These are phyloP conservation scores for Agrochola macilenta DNA, from an alignment of 2,888 invertebrate species.

Conservation along the genomic window DNA sequence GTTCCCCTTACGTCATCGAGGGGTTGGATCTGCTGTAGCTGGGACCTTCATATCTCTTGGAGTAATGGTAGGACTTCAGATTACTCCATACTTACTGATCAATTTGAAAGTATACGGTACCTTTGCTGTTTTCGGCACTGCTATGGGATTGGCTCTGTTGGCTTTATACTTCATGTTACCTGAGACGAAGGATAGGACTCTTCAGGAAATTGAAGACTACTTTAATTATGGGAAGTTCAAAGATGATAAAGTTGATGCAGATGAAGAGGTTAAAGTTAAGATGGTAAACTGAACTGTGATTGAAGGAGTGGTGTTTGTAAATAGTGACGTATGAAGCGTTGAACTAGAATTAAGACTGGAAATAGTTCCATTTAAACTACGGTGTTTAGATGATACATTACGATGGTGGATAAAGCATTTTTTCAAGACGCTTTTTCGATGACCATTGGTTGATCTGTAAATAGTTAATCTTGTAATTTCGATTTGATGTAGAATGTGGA, in stretches of 20 bases:
- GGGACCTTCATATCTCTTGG: slow-evolving; percentile 72
- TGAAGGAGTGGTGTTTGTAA: neutral
- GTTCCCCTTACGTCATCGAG: slow-evolving; percentile 79
- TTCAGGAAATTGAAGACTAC: slow-evolving; percentile 75
- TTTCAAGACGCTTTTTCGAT: neutral
- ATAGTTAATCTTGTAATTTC: neutral
- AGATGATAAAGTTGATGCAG: slow-evolving; percentile 17
- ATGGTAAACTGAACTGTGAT: slow-evolving; percentile 42
- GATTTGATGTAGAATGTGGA: neutral
- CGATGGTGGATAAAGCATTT: neutral
- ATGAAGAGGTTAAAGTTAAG: slow-evolving; percentile 48
- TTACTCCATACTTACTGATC: slow-evolving; percentile 73
- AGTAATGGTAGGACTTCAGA: slow-evolving; percentile 73
- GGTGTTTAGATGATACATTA: neutral
- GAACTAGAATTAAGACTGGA: slow-evolving; percentile 4
- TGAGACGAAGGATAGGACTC: slow-evolving; percentile 75
- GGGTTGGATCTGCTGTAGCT: slow-evolving; percentile 71
- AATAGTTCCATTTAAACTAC: neutral
- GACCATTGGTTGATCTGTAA: neutral
- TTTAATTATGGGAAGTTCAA: slow-evolving; percentile 64
- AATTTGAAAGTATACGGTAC: slow-evolving; percentile 70
- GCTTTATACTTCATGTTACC: slow-evolving; percentile 71
- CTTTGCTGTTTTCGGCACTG: slow-evolving; percentile 66
- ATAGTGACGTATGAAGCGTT: neutral
- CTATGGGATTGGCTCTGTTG: slow-evolving; percentile 61